Percentiles rank a stretch among this genome's conserved stretches.
phyloP scores from a whole-genome alignment of 1,140 invertebrate species.

The Lamellibrachia luymesi region DNA sequence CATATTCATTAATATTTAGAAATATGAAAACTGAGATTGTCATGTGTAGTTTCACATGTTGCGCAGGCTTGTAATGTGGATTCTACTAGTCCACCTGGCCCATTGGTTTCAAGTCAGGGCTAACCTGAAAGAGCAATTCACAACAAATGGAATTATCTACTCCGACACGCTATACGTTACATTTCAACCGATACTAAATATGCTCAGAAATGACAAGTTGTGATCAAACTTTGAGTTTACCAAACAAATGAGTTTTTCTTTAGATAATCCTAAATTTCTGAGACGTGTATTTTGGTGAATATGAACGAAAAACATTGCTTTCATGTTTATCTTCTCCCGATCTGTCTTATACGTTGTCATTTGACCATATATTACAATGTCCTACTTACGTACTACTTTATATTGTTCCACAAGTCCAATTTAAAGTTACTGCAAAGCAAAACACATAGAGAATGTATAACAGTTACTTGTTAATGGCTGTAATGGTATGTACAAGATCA shows the following conservation, averaged over 20 bases:
- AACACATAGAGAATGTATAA: neutral
- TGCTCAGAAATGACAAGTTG: too few species aligned
- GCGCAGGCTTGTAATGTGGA: neutral
- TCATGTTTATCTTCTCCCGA: neutral
- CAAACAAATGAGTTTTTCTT: neutral
- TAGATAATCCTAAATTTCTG: neutral
- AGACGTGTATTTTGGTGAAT: neutral
- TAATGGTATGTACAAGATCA: neutral
- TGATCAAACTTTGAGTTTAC: too few species aligned
- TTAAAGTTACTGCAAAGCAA: neutral
- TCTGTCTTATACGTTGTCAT: neutral
- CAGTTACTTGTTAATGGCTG: neutral
- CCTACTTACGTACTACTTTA: too few species aligned
- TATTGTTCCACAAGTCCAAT: too few species aligned
- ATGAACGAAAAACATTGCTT: too few species aligned
- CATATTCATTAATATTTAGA: neutral
- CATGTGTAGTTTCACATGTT: neutral
- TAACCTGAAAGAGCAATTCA: slow-evolving; percentile 38
- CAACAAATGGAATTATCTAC: neutral
- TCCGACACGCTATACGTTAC: too few species aligned
- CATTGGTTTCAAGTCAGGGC: slow-evolving; percentile 53
- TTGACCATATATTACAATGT: neutral
- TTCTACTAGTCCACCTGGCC: slow-evolving; percentile 37
- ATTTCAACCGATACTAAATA: too few species aligned
- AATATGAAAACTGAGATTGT: neutral